phyloP scores from a whole-genome alignment of 2,113 vertebrate species.

The Leptobrachium ailaonicum region DNA sequence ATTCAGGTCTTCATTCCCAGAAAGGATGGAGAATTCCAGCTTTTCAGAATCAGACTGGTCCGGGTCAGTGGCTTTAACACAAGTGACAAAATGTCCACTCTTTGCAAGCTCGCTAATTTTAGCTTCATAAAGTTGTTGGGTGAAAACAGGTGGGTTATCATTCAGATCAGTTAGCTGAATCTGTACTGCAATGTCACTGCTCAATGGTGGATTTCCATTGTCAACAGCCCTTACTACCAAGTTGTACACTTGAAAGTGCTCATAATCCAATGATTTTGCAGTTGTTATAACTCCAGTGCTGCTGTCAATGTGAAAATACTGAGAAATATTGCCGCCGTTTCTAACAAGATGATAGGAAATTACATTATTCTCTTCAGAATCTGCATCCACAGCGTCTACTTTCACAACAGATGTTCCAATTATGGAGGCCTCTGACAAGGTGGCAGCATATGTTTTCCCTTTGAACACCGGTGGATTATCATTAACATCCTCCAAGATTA shows the following conservation, averaged over 20 bases:
- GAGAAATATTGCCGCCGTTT: constrained; percentile 72
- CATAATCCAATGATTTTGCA: constrained; percentile 80
- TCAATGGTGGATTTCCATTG: constrained; percentile 87
- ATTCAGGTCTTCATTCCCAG: constrained; percentile 88
- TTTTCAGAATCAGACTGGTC: constrained; percentile 79
- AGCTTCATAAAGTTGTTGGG: constrained; percentile 79
- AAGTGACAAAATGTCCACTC: constrained; percentile 86
- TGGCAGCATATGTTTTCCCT: constrained; percentile 71
- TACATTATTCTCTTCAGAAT: constrained; percentile 83
- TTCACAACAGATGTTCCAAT: constrained; percentile 81
- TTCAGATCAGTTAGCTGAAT: constrained; percentile 88
- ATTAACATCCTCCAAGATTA: constrained; percentile 90
- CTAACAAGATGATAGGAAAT: constrained; percentile 87
- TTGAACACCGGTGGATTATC: constrained; percentile 86
- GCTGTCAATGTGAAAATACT: constrained; percentile 85
- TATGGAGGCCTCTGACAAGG: constrained; percentile 88
- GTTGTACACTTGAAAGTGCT: constrained; percentile 75
- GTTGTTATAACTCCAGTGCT: constrained; percentile 81
- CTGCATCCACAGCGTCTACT: constrained; percentile 80
- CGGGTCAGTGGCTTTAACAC: constrained; percentile 87
- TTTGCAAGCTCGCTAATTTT: constrained; percentile 82
- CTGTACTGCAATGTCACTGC: constrained; percentile 73
- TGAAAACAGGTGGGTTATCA: constrained; percentile 88
- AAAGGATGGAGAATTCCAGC: constrained; percentile 85
- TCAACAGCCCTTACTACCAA: constrained; percentile 83